Percentiles rank a stretch among this genome's conserved stretches.
phyloP scores from a whole-genome alignment of 2,888 invertebrate genomes.

The Malthinus seriepunctatus region DNA sequence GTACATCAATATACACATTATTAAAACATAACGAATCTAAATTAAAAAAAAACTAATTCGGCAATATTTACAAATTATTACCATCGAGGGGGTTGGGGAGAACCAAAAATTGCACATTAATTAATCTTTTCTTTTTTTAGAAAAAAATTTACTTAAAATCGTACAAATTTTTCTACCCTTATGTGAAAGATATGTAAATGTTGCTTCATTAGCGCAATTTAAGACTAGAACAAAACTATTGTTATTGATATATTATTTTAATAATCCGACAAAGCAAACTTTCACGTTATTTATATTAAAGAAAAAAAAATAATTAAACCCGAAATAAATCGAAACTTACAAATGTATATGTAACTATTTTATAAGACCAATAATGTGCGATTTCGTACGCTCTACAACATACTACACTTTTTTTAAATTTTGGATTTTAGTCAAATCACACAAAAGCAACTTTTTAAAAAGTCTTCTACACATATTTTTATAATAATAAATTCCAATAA shows the following conservation, averaged over 20 bases:
- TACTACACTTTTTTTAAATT: background rate
- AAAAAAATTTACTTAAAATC: background rate
- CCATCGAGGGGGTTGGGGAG: too few species aligned
- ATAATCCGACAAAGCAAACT: background rate
- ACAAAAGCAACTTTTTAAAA: too few species aligned
- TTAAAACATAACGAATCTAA: conserved; percentile 5
- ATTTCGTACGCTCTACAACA: background rate
- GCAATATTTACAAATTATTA: conserved; percentile 1
- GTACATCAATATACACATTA: background rate
- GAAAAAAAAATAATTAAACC: background rate
- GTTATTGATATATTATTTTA: background rate
- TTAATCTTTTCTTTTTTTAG: too few species aligned
- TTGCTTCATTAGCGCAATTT: background rate
- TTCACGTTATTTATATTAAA: background rate
- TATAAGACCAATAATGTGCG: conserved; percentile 1
- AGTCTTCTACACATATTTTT: too few species aligned
- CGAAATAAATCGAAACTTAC: background rate
- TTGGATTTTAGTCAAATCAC: too few species aligned
- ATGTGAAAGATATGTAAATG: background rate
- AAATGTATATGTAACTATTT: too few species aligned
- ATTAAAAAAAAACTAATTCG: background rate
- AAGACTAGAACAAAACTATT: background rate
- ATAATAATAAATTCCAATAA: too few species aligned
- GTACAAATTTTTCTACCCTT: background rate
- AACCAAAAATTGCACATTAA: conserved; percentile 5